Evolutionary conservation across 1,140 invertebrate species (phyloP), one percentile per base, ranked within the genome.

Genomic region (Helicoverpa zea): DNA sequence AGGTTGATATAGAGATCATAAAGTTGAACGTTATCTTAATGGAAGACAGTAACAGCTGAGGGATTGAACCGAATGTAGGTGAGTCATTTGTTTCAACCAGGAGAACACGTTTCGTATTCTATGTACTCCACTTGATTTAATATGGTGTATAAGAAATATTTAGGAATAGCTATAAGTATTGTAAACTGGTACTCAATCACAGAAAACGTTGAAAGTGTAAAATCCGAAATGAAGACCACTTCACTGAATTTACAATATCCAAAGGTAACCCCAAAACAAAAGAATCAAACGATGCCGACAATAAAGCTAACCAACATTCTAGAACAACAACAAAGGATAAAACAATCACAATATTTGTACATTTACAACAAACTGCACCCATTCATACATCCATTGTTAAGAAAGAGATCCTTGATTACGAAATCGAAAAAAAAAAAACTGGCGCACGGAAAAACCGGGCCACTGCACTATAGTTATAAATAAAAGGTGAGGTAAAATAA

Each of bases 401-500:
- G 54, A 16, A 81, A 73, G 43, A 51, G 70, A 82, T 47, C 63
- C 59, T 82, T 79, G 77, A 79, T 82, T 82, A 82, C 68, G 43
- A 68, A 61, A 70, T 30, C 18, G 47, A 30, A 72, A 72, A 73
- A 70, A n/a, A 23, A 84, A 84, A 88, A 87, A 86, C 80, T 85
- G 81, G 87, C 84, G 79, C 86, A 75, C 75, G 87, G 89, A 89
- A 93, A 92, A 94, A 90, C 86, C 86, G 83, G 89, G 82, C 79
- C 89, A 88, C 64, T 75, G 84, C 83, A 85, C 84, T 88, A 86
- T 61, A 81, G 85, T 85, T 87, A 92, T 94, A 94, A 94, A 94
- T 92, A 92, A 89, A 89, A 94, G 87, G 90, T 92, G 90, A 90
- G 86, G 86, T 82, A 86, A 90, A 90, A 94, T 94, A 94, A 93